These are phyloP conservation scores for Patella depressa DNA, from an alignment of 2,888 invertebrate genomes.

Conservation along the genomic window DNA sequence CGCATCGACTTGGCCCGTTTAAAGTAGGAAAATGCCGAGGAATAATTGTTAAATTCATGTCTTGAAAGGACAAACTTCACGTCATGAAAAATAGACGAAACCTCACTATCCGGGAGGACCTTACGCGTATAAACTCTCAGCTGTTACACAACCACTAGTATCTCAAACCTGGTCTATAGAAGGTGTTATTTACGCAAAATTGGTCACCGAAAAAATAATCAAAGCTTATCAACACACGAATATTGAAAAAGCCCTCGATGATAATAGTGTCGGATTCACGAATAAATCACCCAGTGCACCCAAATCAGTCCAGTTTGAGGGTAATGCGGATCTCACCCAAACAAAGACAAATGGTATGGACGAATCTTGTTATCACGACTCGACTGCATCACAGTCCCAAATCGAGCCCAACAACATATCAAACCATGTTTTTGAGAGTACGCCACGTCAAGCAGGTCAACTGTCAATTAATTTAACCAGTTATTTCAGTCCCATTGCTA, in stretches of 20 bases:
- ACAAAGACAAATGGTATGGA: too few relatives aligned
- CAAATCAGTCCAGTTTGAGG: too few relatives aligned
- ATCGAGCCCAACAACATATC: too few relatives aligned
- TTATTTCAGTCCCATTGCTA: too few relatives aligned
- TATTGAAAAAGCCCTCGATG: background rate
- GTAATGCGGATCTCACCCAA: too few relatives aligned
- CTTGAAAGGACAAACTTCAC: background rate
- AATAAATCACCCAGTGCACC: too few relatives aligned
- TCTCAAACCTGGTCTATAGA: background rate
- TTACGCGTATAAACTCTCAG: background rate
- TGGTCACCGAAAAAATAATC: background rate
- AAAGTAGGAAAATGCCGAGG: background rate
- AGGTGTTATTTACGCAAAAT: slow-evolving; percentile 4
- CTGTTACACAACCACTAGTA: background rate
- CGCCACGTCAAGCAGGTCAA: too few relatives aligned
- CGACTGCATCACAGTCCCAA: too few relatives aligned
- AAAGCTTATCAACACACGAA: background rate
- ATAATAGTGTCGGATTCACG: background rate
- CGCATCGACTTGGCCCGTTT: background rate
- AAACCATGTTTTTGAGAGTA: too few relatives aligned
- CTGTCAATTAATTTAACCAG: too few relatives aligned
- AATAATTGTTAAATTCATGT: background rate
- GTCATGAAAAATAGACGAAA: background rate
- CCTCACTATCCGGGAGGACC: background rate
- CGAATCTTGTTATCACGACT: too few relatives aligned